phyloP scores from a whole-genome alignment of 37 sponge, comb jelly and placozoan species.

The Aplysina aerophoba region DNA sequence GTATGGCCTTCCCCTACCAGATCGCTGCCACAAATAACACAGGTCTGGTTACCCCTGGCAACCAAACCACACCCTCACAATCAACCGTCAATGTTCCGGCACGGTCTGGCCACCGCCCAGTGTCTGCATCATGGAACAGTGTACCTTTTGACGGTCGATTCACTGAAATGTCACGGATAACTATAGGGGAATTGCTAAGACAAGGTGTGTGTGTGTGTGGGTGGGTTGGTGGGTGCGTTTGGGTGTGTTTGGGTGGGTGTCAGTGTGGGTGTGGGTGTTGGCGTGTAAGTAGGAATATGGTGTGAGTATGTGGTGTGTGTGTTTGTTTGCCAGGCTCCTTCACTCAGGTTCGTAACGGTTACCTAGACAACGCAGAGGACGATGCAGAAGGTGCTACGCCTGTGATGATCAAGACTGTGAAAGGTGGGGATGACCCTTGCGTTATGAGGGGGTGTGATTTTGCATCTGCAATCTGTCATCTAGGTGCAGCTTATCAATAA shows the following conservation, averaged over 20 bases:
- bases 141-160: slow-evolving; percentile 56
- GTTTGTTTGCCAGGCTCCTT: slow-evolving; percentile 54
- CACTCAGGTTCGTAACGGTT: slow-evolving; percentile 76
- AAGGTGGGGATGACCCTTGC: slow-evolving; percentile 44
- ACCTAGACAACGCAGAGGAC: slow-evolving; percentile 82
- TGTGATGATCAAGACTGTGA: slow-evolving; percentile 78
- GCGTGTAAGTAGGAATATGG: not conserved
- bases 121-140: too few relatives aligned
- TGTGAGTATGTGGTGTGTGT: not conserved
- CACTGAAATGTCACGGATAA: slow-evolving; percentile 66
- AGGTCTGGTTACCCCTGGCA: too few relatives aligned
- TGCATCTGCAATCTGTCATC: too few relatives aligned
- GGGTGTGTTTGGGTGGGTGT: slow-evolving; percentile 25
- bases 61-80: too few relatives aligned
- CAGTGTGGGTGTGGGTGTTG: not conserved
- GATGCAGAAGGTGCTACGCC: slow-evolving; percentile 72
- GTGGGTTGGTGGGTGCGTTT: not conserved
- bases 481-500: too few relatives aligned
- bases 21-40: too few relatives aligned
- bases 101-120: too few relatives aligned
- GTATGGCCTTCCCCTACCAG: too few relatives aligned
- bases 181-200: slow-evolving; percentile 54
- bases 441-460: too few relatives aligned
- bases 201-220: slow-evolving; percentile 61
- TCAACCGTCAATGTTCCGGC: too few relatives aligned